A percentile compares a stretch with the other conserved stretches of the same genome.
These are phyloP conservation scores for Sturmia bella DNA, from an alignment of 2,888 invertebrate species.

Conservation along the genomic window DNA sequence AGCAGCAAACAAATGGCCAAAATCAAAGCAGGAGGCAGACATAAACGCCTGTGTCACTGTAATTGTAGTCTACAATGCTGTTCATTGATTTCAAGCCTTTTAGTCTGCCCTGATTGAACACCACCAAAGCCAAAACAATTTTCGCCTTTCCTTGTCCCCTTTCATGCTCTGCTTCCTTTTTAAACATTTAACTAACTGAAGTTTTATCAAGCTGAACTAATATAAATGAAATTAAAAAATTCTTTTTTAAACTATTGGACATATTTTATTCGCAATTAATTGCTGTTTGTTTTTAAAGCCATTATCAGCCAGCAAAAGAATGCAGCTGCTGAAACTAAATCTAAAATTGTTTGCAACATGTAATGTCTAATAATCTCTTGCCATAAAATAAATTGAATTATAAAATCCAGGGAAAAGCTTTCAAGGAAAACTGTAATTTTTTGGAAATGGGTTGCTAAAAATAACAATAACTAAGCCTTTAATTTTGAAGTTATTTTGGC, in stretches of 20 bases:
- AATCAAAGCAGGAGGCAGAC: background rate
- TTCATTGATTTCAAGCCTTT: conserved; percentile 52
- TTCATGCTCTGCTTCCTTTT: conserved; percentile 3
- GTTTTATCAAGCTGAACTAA: conserved; percentile 65
- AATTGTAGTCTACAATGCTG: background rate
- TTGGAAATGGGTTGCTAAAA: background rate
- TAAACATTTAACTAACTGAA: conserved; percentile 23
- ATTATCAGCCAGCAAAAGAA: conserved; percentile 34
- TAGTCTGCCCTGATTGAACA: conserved; percentile 37
- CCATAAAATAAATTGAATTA: conserved; percentile 35
- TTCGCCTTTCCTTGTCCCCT: conserved; percentile 1
- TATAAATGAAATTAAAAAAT: conserved; percentile 67
- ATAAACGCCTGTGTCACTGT: conserved; percentile 6
- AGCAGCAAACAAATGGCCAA: background rate
- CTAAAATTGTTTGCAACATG: background rate
- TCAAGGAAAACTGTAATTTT: conserved; percentile 27
- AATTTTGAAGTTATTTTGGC: no score
- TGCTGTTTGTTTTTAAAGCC: conserved; percentile 50
- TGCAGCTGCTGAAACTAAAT: conserved; percentile 40
- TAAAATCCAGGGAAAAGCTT: conserved; percentile 29
- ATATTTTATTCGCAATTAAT: conserved; percentile 61
- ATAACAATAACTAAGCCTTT: no score
- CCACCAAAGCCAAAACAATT: conserved; percentile 25
- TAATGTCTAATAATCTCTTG: background rate
- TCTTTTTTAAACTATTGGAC: conserved; percentile 56